Evolutionary conservation across 2,888 invertebrate species (phyloP), one percentile per base, ranked within the genome.

Genomic region (Chaetoderma sp.): DNA sequence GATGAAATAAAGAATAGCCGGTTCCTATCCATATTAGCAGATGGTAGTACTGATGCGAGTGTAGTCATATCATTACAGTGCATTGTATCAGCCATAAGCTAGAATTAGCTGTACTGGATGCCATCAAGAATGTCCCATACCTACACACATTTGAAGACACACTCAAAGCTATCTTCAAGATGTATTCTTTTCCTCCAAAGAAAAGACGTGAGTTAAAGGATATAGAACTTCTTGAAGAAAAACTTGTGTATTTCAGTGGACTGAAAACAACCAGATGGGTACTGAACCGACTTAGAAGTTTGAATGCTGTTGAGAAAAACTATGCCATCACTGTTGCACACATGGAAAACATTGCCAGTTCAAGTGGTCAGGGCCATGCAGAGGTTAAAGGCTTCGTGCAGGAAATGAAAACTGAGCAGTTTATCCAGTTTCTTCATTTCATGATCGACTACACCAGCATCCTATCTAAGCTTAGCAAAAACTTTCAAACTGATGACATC

Each of bases 401-500:
- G 32, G 57, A 67, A 32, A 8, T 70, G 23, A 30, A 27, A 23
- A 56, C 50, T 8, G 44, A 57, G 1, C 65, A 61, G 30, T 60
- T 65, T 23, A 50, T 68, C 1, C 65, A 60, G 55, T 65, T 44
- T 47, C 33, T 68, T 2, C 33, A 58, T 49, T 61, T 68, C 4
- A 32, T 68, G 55, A 60, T 64, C 50, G 62, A 68, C 47, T 10
- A 60, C 0, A 25, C 60, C 2, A 61, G 57, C 56, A 61, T 60
- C 27, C 1, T 69, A 2, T 33, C 67, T n/a, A 70, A 55, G 44
- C 21, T 63, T 4, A 59, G 55, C 50, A 36, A 59, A 6, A 23
- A 44, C 1, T 63, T 69, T 42, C 69, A 63, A 56, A 28, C 56
- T 16, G 66, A 69, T n/a, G 69, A 63, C 45, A 39, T 67, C 18